Conservation (phyloP, 2,113 vertebrate genomes). For the Myrmecophaga tridactyla region DNA sequence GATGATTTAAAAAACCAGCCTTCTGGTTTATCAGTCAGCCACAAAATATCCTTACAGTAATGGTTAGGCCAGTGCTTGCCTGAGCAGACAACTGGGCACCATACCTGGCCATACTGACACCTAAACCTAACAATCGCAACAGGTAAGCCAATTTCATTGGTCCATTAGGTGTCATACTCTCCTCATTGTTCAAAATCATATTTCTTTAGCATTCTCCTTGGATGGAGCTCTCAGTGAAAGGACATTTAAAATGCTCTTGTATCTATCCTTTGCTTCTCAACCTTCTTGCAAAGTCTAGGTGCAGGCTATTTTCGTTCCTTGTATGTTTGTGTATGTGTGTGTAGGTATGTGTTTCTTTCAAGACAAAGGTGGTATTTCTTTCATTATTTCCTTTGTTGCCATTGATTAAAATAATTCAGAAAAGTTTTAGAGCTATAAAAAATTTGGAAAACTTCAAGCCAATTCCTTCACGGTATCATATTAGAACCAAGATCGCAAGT, state of each 20-base stretch:
- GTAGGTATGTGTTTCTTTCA: neutral
- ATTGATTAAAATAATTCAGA: neutral
- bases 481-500: neutral
- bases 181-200: neutral
- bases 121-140: too few relatives aligned
- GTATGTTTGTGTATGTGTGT: neutral
- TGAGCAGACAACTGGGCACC: too few relatives aligned
- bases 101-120: too few relatives aligned
- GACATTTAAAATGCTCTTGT: neutral
- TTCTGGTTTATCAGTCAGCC: too few relatives aligned
- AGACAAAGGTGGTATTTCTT: neutral
- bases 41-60: too few relatives aligned
- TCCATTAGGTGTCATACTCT: slow-evolving; percentile 48
- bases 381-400: neutral
- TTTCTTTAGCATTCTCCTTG: neutral
- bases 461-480: neutral
- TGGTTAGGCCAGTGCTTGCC: too few relatives aligned
- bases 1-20: too few relatives aligned
- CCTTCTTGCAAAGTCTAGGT: neutral
- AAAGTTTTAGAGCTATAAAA: neutral
- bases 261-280: neutral
- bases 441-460: neutral
- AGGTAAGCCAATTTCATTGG: slow-evolving; percentile 44
- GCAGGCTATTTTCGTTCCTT: neutral
- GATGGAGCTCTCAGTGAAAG: neutral